These are phyloP conservation scores for Pasiphila rectangulata DNA, from an alignment of 2,888 invertebrate species.

Conservation along the genomic window DNA sequence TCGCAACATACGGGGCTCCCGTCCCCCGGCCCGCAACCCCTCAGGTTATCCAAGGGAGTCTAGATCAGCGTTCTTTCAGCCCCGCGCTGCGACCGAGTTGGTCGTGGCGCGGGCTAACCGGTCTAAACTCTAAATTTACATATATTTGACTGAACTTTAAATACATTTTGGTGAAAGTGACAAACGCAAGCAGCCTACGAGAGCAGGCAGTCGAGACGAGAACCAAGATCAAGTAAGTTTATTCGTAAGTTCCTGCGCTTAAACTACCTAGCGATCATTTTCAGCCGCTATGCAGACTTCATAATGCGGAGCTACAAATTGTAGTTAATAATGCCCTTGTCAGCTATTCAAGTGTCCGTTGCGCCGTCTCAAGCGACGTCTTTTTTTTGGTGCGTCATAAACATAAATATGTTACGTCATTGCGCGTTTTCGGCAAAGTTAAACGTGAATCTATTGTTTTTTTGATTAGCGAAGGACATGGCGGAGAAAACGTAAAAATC, in stretches of 20 bases:
- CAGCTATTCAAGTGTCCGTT: neutral
- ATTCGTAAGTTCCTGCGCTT: conserved; percentile 5
- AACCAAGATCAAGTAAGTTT: neutral
- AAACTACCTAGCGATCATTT: neutral
- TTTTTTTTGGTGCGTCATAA: no score
- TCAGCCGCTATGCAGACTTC: neutral
- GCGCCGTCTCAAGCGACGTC: no score
- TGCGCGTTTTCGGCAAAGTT: no score
- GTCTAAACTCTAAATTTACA: neutral
- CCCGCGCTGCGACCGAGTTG: neutral
- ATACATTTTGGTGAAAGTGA: no score
- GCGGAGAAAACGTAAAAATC: neutral
- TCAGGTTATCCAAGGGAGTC: neutral
- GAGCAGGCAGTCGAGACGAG: neutral
- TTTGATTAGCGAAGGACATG: no score
- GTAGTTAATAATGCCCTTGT: neutral
- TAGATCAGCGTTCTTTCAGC: neutral
- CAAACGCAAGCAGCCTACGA: neutral
- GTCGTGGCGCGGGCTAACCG: no score
- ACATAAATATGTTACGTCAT: no score
- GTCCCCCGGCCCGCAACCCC: neutral
- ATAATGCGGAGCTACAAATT: neutral
- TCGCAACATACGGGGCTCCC: neutral
- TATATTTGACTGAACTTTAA: no score
- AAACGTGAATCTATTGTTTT: no score